A percentile compares a stretch with the other conserved stretches of the same genome.
Evolutionary conservation across 1,140 invertebrate species (phyloP).

Genomic region (Drosophila kepulauana): DNA sequence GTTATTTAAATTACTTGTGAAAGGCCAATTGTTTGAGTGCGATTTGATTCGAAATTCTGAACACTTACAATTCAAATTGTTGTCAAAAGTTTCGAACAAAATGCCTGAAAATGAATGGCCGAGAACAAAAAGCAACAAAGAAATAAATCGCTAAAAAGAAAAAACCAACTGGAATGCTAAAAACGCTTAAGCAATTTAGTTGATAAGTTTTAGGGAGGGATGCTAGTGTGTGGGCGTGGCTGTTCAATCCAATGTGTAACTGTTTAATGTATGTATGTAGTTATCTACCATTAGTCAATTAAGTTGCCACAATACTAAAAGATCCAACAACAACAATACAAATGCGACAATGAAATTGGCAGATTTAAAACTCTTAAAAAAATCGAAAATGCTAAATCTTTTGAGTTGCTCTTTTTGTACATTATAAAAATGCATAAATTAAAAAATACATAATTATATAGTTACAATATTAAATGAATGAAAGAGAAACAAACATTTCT

Average conservation of each 20-base stretch:
- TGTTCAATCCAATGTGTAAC: constrained; percentile 37
- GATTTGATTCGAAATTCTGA: constrained; percentile 42
- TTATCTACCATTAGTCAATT: constrained; percentile 74
- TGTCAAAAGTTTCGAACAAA: constrained; percentile 45
- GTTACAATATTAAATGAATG: constrained; percentile 50
- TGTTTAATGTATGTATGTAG: constrained; percentile 49
- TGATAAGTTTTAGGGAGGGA: constrained; percentile 47
- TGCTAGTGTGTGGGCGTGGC: constrained; percentile 11
- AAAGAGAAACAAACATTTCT: constrained; percentile 53
- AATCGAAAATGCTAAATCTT: constrained; percentile 22
- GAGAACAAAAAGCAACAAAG: constrained; percentile 19
- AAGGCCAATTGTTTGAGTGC: constrained; percentile 35
- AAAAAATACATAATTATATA: constrained; percentile 33
- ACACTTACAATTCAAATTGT: constrained; percentile 23
- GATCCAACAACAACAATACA: constrained; percentile 36
- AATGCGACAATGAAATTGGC: constrained; percentile 31
- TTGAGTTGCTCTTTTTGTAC: constrained; percentile 62
- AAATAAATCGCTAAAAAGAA: constrained; percentile 33
- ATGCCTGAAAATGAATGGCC: constrained; percentile 36
- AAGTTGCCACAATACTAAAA: constrained; percentile 79
- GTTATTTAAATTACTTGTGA: constrained; percentile 56
- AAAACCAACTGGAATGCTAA: constrained; percentile 32
- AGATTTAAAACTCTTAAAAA: neutral
- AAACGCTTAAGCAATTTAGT: constrained; percentile 53
- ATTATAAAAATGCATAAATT: constrained; percentile 51